Evolutionary conservation across 2,797 vertebrate genomes (phyloP).

Genomic region (Pempheris klunzingeri): DNA sequence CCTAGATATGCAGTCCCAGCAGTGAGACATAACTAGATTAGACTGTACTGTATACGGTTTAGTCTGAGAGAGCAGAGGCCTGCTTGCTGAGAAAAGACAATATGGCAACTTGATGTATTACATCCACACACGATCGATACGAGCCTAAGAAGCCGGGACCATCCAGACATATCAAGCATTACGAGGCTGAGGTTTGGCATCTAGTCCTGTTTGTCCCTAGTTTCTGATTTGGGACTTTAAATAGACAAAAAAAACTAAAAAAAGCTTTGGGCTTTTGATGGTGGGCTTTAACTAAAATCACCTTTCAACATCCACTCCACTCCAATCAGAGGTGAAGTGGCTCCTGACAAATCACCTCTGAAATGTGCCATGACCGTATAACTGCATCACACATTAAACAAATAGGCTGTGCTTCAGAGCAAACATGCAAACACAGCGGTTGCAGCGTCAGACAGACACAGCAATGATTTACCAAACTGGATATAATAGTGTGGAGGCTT

Average conservation of each 20-base stretch:
- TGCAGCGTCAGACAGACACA: background rate
- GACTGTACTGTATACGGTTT: constrained; percentile 12
- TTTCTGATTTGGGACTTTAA: background rate
- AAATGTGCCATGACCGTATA: background rate
- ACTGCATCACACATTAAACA: constrained; percentile 26
- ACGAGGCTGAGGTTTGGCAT: background rate
- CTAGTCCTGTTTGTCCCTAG: background rate
- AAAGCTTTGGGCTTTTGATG: background rate
- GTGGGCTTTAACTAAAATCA: background rate
- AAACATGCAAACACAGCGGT: constrained; percentile 48
- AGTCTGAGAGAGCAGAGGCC: constrained; percentile 15
- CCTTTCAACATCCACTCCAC: background rate
- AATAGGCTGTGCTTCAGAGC: background rate
- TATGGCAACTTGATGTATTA: constrained; percentile 21
- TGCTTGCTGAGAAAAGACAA: background rate
- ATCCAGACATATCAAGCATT: background rate
- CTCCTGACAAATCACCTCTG: background rate
- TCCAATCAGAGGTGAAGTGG: background rate
- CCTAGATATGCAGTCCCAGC: background rate
- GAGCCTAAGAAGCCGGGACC: background rate
- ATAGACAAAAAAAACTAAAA: too few species aligned
- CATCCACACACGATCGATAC: constrained; percentile 17
- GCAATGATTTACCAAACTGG: background rate
- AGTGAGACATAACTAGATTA: constrained; percentile 12
- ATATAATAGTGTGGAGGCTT: background rate